These are phyloP conservation scores for Halichoerus grypus DNA, from an alignment of 2,113 vertebrate genomes.

Conservation along the genomic window DNA sequence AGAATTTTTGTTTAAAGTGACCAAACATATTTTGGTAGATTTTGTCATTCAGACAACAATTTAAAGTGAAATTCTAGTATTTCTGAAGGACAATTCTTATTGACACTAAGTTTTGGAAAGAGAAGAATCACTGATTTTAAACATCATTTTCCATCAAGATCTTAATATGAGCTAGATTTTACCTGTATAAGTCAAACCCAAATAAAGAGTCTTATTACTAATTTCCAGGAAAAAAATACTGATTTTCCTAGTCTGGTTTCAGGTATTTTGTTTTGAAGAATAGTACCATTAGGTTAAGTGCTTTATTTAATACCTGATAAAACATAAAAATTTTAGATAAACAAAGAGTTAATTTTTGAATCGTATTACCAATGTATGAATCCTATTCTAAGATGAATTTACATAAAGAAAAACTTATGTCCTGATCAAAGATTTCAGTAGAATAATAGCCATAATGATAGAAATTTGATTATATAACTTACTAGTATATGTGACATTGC, in stretches of 20 bases:
- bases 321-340: conserved; percentile 32
- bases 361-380: neutral
- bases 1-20: neutral
- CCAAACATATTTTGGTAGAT: neutral
- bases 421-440: conserved; percentile 15
- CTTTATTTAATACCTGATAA: conserved; percentile 18
- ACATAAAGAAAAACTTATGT: neutral
- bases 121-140: neutral
- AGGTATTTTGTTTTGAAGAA: neutral
- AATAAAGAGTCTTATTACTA: neutral
- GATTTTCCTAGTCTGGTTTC: neutral
- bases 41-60: neutral
- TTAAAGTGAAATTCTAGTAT: conserved; percentile 26
- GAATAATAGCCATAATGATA: neutral
- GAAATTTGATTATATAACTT: neutral
- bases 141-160: neutral
- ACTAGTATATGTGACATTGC: neutral
- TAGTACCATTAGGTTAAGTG: neutral
- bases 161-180: neutral
- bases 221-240: neutral
- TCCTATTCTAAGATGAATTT: conserved; percentile 12
- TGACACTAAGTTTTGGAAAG: neutral
- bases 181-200: neutral
- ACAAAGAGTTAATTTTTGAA: neutral
- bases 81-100: conserved; percentile 16